These are phyloP conservation scores for Ectemnius continuus DNA, from an alignment of 2,888 invertebrate genomes.

Conservation along the genomic window DNA sequence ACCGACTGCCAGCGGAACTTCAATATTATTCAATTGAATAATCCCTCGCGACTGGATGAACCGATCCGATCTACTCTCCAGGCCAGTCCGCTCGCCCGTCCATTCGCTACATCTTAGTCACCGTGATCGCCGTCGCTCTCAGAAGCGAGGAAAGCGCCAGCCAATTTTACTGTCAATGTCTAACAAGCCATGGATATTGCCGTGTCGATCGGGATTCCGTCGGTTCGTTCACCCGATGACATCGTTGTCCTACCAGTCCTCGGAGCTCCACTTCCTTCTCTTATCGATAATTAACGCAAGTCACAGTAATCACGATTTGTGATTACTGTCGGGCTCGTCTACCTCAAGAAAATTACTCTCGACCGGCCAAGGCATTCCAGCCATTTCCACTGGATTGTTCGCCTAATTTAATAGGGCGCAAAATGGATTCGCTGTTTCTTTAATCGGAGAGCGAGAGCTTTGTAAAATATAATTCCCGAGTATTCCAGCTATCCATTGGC, in stretches of 20 bases:
- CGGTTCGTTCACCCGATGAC: constrained; percentile 4
- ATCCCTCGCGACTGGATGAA: constrained; percentile 46
- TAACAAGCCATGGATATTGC: constrained; percentile 41
- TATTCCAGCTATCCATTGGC: neutral
- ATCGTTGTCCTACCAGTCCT: too few relatives aligned
- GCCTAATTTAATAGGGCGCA: constrained; percentile 27
- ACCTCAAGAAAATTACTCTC: constrained; percentile 30
- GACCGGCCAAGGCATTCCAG: constrained; percentile 17
- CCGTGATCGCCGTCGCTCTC: neutral
- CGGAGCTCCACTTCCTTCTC: neutral
- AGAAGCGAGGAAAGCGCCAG: constrained; percentile 17
- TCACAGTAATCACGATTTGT: constrained; percentile 3
- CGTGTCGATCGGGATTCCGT: constrained; percentile 29
- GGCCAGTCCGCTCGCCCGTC: neutral
- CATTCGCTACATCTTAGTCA: neutral
- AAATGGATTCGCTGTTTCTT: neutral
- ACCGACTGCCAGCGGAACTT: constrained; percentile 47
- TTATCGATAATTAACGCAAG: constrained; percentile 36
- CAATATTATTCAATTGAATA: constrained; percentile 65
- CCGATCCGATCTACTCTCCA: constrained; percentile 5
- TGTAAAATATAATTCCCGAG: neutral
- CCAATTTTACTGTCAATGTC: constrained; percentile 34
- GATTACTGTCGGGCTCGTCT: constrained; percentile 3
- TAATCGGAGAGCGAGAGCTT: too few relatives aligned
- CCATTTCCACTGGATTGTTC: too few relatives aligned